phyloP scores from a whole-genome alignment of 2,113 vertebrate genomes.

The Perca fluviatilis region DNA sequence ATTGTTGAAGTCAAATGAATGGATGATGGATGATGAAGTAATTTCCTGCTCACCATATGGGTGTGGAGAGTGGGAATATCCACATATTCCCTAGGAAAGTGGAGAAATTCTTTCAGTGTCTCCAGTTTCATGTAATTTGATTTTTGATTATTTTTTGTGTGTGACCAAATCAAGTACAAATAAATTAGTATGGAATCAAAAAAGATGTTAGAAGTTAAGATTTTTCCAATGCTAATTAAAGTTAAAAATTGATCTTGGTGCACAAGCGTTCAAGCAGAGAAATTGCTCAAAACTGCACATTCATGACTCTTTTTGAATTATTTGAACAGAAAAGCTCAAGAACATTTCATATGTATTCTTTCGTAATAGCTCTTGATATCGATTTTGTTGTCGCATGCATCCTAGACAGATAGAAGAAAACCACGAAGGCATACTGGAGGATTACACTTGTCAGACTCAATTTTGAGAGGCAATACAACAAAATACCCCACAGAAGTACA shows the following conservation, averaged over 20 bases:
- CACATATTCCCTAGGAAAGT: slow-evolving; percentile 79
- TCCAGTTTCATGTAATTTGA: slow-evolving; percentile 46
- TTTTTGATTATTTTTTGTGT: slow-evolving; percentile 3
- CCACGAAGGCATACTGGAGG: slow-evolving; percentile 50
- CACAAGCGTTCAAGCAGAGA: neutral
- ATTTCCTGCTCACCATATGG: slow-evolving; percentile 92
- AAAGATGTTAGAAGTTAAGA: slow-evolving; percentile 37
- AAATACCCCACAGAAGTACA: slow-evolving; percentile 61
- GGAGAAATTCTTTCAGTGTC: slow-evolving; percentile 78
- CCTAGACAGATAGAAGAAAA: slow-evolving; percentile 34
- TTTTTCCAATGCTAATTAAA: neutral
- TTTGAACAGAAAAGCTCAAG: neutral
- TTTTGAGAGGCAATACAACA: slow-evolving; percentile 59
- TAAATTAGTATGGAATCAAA: slow-evolving; percentile 69
- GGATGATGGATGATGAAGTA: slow-evolving; percentile 90
- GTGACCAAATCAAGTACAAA: slow-evolving; percentile 44
- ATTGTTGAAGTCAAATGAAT: slow-evolving; percentile 88
- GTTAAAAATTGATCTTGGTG: slow-evolving; percentile 9
- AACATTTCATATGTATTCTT: slow-evolving; percentile 20
- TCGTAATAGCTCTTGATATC: slow-evolving; percentile 8
- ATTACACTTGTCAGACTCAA: slow-evolving; percentile 69
- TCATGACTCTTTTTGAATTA: slow-evolving; percentile 4
- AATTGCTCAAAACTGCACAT: neutral
- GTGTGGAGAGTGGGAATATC: slow-evolving; percentile 88
- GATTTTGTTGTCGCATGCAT: slow-evolving; percentile 31